These are phyloP conservation scores for Henicopernis longicauda DNA, from an alignment of 2,113 vertebrate species.

Conservation along the genomic window DNA sequence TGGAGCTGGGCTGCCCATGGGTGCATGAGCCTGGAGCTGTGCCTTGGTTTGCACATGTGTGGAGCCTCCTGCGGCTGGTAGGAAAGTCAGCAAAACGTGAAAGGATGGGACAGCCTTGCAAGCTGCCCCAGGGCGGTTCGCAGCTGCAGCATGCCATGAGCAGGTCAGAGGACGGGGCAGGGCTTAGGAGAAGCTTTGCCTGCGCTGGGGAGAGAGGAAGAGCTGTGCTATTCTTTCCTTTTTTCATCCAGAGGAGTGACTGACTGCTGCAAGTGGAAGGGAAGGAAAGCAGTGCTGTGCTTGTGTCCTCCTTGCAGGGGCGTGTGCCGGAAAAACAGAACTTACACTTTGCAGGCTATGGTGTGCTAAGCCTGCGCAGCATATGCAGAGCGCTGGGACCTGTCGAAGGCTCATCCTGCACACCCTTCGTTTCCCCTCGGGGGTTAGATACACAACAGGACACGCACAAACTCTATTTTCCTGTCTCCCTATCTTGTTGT, in stretches of 20 bases:
- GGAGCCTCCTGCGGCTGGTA: background rate
- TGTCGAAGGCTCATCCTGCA: background rate
- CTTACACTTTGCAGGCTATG: background rate
- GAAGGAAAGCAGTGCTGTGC: background rate
- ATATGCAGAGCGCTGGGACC: rapidly evolving
- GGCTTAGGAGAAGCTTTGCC: background rate
- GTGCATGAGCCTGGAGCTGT: background rate
- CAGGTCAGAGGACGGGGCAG: background rate
- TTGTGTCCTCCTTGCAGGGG: background rate
- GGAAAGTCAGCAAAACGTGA: background rate
- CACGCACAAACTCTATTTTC: rapidly evolving
- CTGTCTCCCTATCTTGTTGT: background rate
- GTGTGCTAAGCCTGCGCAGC: background rate
- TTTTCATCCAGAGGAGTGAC: no score
- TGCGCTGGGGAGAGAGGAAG: background rate
- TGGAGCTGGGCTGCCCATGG: background rate
- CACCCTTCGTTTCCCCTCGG: background rate
- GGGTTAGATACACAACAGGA: background rate
- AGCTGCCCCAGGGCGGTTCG: background rate
- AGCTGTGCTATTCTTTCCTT: background rate
- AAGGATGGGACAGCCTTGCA: background rate
- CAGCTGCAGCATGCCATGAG: background rate
- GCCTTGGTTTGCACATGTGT: background rate
- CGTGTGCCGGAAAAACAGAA: background rate
- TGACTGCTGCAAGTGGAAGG: background rate